Evolutionary conservation across 2,888 invertebrate species (phyloP).

Genomic region (Glyphotaelius pellucidus): DNA sequence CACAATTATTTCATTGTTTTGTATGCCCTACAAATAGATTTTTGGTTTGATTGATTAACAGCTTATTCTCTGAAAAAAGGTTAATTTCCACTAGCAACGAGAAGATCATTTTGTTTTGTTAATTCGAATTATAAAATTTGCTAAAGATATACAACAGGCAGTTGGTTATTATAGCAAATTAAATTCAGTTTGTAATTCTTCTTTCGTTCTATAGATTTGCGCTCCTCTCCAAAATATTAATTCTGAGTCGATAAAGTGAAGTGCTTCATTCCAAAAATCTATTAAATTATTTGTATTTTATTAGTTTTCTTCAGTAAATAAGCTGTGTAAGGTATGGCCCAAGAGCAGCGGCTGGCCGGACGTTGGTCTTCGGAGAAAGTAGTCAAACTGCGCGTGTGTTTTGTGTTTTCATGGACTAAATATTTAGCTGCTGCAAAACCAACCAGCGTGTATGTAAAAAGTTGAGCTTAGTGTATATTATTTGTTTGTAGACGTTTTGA

Average conservation of each 20-base stretch:
- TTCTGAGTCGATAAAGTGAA: conserved; percentile 18
- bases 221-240: not conserved
- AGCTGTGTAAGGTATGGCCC: not conserved
- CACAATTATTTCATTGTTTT: not conserved
- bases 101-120: not conserved
- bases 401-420: conserved; percentile 8
- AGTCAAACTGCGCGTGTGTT: not conserved
- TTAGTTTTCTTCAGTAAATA: conserved; percentile 45
- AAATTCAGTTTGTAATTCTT: not conserved
- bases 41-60: conserved; percentile 49
- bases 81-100: not conserved
- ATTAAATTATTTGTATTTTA: conserved; percentile 41
- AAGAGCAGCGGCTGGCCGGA: not conserved
- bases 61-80: not conserved
- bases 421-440: conserved; percentile 7
- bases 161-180: not conserved
- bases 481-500: conserved; percentile 51
- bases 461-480: conserved; percentile 40
- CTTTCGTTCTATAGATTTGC: not conserved
- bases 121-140: not conserved
- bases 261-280: conserved; percentile 55
- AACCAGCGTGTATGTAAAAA: not conserved
- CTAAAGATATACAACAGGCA: not conserved
- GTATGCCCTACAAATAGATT: conserved; percentile 44
- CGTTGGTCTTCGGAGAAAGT: not conserved